Base-by-base conservation (phyloP, 2,113 vertebrate species). In the Pholis gunnellus region DNA sequence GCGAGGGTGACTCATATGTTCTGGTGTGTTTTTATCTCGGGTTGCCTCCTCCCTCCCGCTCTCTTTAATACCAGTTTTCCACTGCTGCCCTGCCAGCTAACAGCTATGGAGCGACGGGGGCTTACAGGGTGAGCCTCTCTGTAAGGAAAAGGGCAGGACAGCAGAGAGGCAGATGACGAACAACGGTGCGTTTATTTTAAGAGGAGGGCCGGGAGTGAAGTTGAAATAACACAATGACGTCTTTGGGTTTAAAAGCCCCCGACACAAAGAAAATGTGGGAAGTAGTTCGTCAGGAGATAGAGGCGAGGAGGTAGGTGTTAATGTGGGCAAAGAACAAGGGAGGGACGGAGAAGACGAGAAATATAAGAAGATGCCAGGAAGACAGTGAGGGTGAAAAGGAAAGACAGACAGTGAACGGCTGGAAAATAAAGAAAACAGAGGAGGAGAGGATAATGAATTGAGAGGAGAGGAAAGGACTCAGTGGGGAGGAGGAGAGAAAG, bases 1-100 rank as follows among this genome's bases (percentile, higher is more conserved):
- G 83, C 82, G 5, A 42, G 48, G 15, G 78, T 93, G 92, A 93
- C 89, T 93, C 92, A 93, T 93, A 90, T 86, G 86, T 93, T 92
- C 90, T 90, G 84, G 13, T 42, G 48, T 77, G 78, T 78, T 84
- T 92, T 65, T 85, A 84, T 91, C 84, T 90, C 48, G 83, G 76
- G 68, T 73, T n/a, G 54, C 81, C 85, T 89, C 86, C 91, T 84
- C 84, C 89, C 82, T 78, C 74, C 74, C 31, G 54, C 72, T 25
- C 42, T 60, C 59, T 20, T 60, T 60, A 71, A 66, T 70, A 83
- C 87, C 81, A 82, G 42, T 84, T 91, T 92, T 91, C 88, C 92
- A 91, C 87, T 79, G 72, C 75, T 2, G 2, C 1, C 34, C 90
- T 89, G 91, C 91, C 91, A 91, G 80, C 74, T 67, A 80, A 38